Conservation (phyloP, 2,888 invertebrate genomes). For the Cordylochernes scorpioides region DNA sequence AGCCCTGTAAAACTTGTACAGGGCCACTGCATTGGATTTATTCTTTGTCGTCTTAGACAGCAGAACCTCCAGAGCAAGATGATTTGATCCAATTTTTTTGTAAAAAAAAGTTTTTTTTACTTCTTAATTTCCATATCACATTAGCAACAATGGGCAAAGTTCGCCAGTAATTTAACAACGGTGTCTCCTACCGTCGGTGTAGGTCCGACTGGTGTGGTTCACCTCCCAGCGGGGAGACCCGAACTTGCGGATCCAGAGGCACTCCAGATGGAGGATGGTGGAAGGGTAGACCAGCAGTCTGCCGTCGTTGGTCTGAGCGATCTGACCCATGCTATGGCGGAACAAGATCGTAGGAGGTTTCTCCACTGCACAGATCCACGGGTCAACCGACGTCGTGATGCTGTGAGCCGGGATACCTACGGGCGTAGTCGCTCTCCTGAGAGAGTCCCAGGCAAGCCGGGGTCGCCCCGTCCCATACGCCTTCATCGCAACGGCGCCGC, state of each 20-base stretch:
- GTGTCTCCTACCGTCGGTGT: conserved; percentile 34
- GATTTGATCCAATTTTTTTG: no score
- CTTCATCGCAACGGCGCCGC: conserved; percentile 41
- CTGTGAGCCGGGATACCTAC: conserved; percentile 30
- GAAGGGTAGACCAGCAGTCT: conserved; percentile 59
- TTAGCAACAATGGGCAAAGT: no score
- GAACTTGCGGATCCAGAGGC: conserved; percentile 56
- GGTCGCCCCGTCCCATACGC: conserved; percentile 50
- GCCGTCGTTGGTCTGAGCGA: conserved; percentile 60
- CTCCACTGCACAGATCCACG: conserved; percentile 45
- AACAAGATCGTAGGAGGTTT: conserved; percentile 59
- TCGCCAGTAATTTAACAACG: no score
- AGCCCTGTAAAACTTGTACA: no score
- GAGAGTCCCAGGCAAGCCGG: conserved; percentile 53
- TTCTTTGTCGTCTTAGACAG: no score
- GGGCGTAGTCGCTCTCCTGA: conserved; percentile 59
- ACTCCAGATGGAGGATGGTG: conserved; percentile 59
- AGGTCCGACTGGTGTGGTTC: conserved; percentile 28
- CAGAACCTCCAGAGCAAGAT: no score
- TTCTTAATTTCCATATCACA: no score
- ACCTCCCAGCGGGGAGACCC: conserved; percentile 56
- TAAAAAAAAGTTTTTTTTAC: no score
- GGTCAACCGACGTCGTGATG: no score
- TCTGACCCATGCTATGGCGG: conserved; percentile 50
- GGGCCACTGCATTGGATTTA: no score